Evolutionary conservation across 2,113 vertebrate species (phyloP), one percentile per base, ranked within the genome.

Genomic region (Leuciscus idus): DNA sequence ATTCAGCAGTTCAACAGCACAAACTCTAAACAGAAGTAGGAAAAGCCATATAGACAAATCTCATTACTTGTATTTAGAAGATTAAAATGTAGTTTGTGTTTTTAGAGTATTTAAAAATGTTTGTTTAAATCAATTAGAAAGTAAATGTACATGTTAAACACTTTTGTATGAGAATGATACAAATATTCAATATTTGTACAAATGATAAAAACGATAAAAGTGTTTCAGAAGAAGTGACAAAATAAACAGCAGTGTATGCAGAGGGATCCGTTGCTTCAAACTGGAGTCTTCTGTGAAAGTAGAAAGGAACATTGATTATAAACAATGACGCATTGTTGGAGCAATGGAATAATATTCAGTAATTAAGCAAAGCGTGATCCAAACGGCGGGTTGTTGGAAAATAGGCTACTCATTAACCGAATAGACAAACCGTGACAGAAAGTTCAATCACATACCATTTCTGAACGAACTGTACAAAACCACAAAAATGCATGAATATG

Each of bases 371-470:
- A 48, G 13, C 39, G 46, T 81, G 33, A 64, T 80, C 59, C 57
- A 59, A 79, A 39, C 0, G 9, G 52, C 52, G 12, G 59, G 21
- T n/a, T 28, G 7, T 6, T 81, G 59, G 39, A 15, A 48, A 81
- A 81, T 64, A 43, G 43, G 43, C 43, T 43, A 64, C 78, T 62
- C 2, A 64, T 64, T 81, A 81, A 61, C 33, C 33, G n/a, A 62
- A 9, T 1, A 17, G n/a, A 46, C n/a, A 43, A 81, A 62, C 59
- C 59, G 1, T 62, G 57, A 81, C 36, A 46, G 12, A 23, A 39
- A 39, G 23, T 28, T 12, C 4, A 26, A 80, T 52, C 13, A 1
- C 50, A 4, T 52, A 15, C n/a, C 39, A 73, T 72, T 72, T 70
- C 17, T 74, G 21, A 46, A 74, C 73, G 17, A 73, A 73, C 2